Percentiles rank a stretch among this genome's conserved stretches.
phyloP scores from a whole-genome alignment of 2,888 invertebrate genomes.

The Odontocerum albicorne region DNA sequence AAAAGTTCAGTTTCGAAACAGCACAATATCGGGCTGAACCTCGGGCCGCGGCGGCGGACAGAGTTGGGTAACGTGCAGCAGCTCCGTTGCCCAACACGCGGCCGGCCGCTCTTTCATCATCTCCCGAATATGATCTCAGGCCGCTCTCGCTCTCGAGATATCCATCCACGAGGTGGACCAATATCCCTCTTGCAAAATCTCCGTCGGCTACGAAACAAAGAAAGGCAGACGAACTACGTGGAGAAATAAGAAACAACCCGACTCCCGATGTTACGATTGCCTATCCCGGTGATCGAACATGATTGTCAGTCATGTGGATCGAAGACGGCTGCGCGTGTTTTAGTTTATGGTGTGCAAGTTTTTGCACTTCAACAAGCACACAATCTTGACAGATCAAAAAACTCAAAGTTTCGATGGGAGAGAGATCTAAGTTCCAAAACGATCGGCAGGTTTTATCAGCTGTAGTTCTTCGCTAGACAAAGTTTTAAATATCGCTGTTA shows the following conservation, averaged over 20 bases:
- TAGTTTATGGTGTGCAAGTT: no score
- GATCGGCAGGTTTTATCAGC: no score
- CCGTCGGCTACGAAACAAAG: constrained; percentile 6
- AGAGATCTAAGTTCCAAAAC: no score
- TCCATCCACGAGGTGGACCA: constrained; percentile 15
- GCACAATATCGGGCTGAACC: constrained; percentile 32
- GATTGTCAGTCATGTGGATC: no score
- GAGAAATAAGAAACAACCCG: not conserved
- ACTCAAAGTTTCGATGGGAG: no score
- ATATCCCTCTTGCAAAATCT: constrained; percentile 20
- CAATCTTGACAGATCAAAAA: no score
- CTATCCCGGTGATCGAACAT: no score
- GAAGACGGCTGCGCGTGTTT: no score
- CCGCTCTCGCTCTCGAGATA: constrained; percentile 13
- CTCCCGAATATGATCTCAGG: constrained; percentile 32
- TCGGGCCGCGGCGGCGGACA: constrained; percentile 23
- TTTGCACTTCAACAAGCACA: no score
- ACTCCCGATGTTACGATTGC: no score
- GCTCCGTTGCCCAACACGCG: constrained; percentile 23
- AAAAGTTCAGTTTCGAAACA: constrained; percentile 38
- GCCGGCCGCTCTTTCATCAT: constrained; percentile 33
- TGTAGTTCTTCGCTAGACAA: no score
- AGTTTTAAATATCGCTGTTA: no score
- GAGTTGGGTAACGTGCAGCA: constrained; percentile 37
- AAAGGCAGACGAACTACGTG: not conserved